These are phyloP conservation scores for Eunapius fragilis DNA, from an alignment of 37 sponge, comb jelly and placozoan genomes.

Conservation along the genomic window DNA sequence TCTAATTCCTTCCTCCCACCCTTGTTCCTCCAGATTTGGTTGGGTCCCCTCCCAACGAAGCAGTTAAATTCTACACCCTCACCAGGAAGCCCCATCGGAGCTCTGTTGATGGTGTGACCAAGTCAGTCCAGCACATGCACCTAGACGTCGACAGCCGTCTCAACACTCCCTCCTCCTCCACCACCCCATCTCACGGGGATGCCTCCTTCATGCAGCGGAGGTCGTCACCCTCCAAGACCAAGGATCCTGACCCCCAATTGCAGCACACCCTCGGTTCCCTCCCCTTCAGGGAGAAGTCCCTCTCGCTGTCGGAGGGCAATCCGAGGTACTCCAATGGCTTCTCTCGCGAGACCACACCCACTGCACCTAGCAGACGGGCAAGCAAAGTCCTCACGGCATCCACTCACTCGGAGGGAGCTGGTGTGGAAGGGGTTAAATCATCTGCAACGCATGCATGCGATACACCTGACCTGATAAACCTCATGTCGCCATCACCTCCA, in stretches of 20 bases:
- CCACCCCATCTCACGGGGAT: not conserved
- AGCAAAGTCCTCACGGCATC: not conserved
- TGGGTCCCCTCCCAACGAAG: not conserved
- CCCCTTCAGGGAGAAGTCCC: constrained; percentile 10
- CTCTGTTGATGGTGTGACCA: not conserved
- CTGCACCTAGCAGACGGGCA: not conserved
- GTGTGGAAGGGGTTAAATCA: no score
- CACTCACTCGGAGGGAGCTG: not conserved
- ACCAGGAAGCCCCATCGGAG: constrained; percentile 2
- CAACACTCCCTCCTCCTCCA: no score
- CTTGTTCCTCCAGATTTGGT: not conserved
- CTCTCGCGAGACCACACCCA: not conserved
- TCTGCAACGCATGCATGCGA: not conserved
- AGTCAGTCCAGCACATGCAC: not conserved
- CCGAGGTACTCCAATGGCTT: not conserved
- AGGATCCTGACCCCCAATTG: not conserved
- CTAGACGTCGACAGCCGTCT: constrained; percentile 44
- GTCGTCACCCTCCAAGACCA: not conserved
- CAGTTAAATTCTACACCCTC: constrained; percentile 49
- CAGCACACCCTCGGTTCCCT: not conserved
- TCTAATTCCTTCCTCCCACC: not conserved
- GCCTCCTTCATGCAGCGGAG: not conserved
- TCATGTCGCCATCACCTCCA: not conserved
- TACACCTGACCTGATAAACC: not conserved
- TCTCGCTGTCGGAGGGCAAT: not conserved